Evolutionary conservation across 2,797 vertebrate genomes (phyloP), one percentile per base, ranked within the genome.

Genomic region (Pampus argenteus): DNA sequence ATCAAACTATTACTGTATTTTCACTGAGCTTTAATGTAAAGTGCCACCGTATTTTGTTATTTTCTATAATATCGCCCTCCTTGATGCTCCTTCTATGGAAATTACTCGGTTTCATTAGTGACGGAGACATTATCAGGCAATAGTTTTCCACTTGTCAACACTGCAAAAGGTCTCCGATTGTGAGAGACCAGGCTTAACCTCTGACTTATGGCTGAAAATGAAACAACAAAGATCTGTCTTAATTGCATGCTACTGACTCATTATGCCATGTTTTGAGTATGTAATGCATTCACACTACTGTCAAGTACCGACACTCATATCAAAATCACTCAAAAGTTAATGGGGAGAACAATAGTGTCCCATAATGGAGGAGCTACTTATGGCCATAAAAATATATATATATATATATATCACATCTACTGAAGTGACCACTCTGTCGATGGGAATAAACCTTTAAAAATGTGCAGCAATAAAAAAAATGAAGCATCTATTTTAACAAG

Each of bases 401-500:
- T n/a, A n/a, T n/a, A n/a, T n/a, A n/a, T n/a, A 44, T 18, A 18
- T 18, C 40, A 18, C 3, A 2, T 14, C 38, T 17, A 7, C 17
- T 18, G 17, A 44, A 44, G 17, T 44, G 17, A 13, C 34, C 34
- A 3, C 34, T 36, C 11, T 11, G 34, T 36, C 11, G 34, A 31
- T 72, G 57, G 63, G 82, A 64, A 80, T 78, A 71, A 73, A 65
- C 44, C 3, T 54, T 61, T 58, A 13, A 26, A 58, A 51, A 71
- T 45, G 17, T 49, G 22, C 9, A 17, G 18, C 22, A 2, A 66
- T 6, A 22, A n/a, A 38, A 45, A 42, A 38, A n/a, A n/a, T n/a
- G n/a, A n/a, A n/a, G n/a, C n/a, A 52, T 34, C 9, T 6, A 11
- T 45, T 65, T 28, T 9, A 44, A 14, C 22, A 56, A 66, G 25